Base-by-base conservation (phyloP, 2,888 invertebrate species). In the Chymomyza caudatula region DNA sequence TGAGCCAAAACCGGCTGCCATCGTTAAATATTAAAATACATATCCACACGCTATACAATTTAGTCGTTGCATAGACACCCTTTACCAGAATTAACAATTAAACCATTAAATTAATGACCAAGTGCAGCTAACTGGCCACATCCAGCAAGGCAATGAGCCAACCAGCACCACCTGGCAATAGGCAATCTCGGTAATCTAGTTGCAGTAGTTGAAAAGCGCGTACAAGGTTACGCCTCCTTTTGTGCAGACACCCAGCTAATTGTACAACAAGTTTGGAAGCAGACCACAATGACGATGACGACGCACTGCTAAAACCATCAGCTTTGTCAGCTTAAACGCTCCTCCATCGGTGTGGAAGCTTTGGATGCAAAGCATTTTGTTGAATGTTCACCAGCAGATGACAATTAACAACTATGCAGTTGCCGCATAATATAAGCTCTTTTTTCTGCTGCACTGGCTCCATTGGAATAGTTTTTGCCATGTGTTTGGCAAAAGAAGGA, bases 81-180 rank as follows among this genome's bases (percentile, higher is more conserved):
- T 23, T 54, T 23, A 51, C 17, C 51, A 13, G 20, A 51, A 73
- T 51, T 73, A 60, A 73, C 86, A 86, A 82, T 82, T 82, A 82
- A 86, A 82, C 81, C 82, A 86, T 82, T 82, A 82, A 84, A 61
- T 84, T 81, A 86, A 86, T 78, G 86, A 63, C 61, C 78, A 71
- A 81, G 77, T 77, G 65, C 71, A 73, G 67, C 42, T 43, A 47
- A 71, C 64, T 69, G 68, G 59, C 69, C 54, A n/a, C n/a, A 63
- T 66, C 69, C 67, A 71, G 57, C 65, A 61, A 20, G 67, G n/a
- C 60, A 58, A 58, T 22, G 57, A 43, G 44, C 57, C 44, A 60
- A 52, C 57, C 37, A 43, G n/a, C 37, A 11, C 11, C 37, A 37
- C 13, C 19, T 47, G 17, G 15, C 17, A 17, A 6, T 19, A 2